Evolutionary conservation across 23 tunicate species (phyloP).

Genomic region (Halocynthia roretzi): DNA sequence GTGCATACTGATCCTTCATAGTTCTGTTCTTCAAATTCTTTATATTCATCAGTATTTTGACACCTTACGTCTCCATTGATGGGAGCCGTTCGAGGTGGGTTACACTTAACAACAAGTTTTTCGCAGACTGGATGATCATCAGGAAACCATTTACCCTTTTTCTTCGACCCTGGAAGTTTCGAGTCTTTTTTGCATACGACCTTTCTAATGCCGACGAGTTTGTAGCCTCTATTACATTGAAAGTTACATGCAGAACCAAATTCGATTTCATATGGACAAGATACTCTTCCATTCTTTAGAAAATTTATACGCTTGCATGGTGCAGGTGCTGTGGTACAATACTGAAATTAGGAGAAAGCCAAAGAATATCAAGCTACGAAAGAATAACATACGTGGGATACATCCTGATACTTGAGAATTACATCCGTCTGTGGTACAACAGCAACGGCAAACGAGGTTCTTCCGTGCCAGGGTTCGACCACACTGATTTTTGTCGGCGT

Average conservation of each 20-base stretch:
- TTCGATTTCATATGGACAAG: constrained; percentile 5
- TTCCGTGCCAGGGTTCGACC: background rate
- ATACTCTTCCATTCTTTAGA: background rate
- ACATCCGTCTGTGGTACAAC: constrained; percentile 10
- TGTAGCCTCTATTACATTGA: constrained; percentile 8
- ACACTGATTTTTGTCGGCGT: constrained; percentile 15
- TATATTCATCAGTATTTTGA: background rate
- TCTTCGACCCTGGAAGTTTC: no score
- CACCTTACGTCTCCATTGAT: constrained; percentile 25
- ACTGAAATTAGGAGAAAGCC: background rate
- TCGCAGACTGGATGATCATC: background rate
- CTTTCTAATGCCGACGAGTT: background rate
- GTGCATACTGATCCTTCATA: constrained; percentile 14
- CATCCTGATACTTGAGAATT: constrained; percentile 31
- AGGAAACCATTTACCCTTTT: constrained; percentile 1
- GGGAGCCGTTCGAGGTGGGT: constrained; percentile 27
- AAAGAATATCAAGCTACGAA: background rate
- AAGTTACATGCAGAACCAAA: constrained; percentile 4
- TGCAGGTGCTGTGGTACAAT: constrained; percentile 12
- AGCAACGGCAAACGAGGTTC: constrained; percentile 24
- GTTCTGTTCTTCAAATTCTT: background rate
- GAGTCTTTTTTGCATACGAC: background rate
- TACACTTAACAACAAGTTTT: constrained; percentile 12
- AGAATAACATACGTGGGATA: background rate
- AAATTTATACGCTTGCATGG: constrained; percentile 7